A percentile compares a stretch with the other conserved stretches of the same genome.
These are phyloP conservation scores for Ochropleura leucogaster DNA, from an alignment of 2,888 invertebrate species.

Conservation along the genomic window DNA sequence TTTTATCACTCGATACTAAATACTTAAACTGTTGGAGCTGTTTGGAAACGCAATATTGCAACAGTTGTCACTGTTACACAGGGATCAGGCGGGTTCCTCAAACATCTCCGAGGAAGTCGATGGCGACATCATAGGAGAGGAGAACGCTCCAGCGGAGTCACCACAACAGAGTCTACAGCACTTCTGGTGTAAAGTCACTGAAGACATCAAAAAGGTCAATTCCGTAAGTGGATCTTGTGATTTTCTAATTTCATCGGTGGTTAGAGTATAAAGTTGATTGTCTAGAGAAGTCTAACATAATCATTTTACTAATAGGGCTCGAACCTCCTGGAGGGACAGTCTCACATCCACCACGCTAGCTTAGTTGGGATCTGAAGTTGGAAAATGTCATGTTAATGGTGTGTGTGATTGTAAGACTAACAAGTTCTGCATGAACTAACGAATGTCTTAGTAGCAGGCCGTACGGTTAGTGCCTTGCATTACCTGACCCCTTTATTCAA, in stretches of 20 bases:
- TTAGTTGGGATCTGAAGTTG: neutral
- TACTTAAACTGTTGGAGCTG: neutral
- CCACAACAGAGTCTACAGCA: slow-evolving; percentile 92
- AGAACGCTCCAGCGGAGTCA: slow-evolving; percentile 84
- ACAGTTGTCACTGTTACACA: slow-evolving; percentile 49
- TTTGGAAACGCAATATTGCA: neutral
- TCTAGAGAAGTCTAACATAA: neutral
- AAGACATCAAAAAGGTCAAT: slow-evolving; percentile 94
- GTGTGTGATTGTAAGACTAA: neutral
- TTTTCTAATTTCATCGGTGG: neutral
- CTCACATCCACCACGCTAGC: neutral
- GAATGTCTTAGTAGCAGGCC: neutral
- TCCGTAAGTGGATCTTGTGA: slow-evolving; percentile 88
- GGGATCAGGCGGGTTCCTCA: slow-evolving; percentile 81
- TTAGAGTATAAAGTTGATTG: neutral
- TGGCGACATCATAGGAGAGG: slow-evolving; percentile 86
- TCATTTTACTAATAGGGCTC: neutral
- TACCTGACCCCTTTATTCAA: too few relatives aligned
- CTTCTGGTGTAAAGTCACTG: slow-evolving; percentile 96
- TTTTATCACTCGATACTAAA: neutral
- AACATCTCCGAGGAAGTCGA: slow-evolving; percentile 79
- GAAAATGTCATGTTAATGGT: neutral
- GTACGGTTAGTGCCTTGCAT: too few relatives aligned
- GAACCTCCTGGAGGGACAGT: neutral
- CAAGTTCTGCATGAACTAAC: neutral